phyloP scores from a whole-genome alignment of 2,113 vertebrate species.

The Cisticola juncidis region DNA sequence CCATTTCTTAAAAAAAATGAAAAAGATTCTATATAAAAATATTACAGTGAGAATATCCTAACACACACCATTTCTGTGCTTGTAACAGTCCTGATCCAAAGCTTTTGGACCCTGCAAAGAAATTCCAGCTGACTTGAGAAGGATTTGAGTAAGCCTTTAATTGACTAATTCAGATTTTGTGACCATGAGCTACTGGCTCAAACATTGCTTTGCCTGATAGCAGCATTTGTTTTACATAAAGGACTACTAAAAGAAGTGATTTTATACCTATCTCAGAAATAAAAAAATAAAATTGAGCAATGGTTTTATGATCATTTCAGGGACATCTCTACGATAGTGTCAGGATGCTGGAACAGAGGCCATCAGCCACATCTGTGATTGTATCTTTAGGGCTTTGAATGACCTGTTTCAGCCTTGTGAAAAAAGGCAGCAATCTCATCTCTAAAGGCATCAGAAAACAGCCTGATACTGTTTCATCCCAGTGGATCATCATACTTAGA shows the following conservation, averaged over 20 bases:
- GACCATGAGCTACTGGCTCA: not conserved
- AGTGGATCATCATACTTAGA: not conserved
- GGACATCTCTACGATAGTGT: not conserved
- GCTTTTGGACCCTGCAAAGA: not conserved
- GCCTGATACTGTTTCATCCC: not conserved
- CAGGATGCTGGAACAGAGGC: not conserved
- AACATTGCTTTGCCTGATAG: not conserved
- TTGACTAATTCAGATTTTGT: conserved; percentile 42
- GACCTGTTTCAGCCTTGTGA: not conserved
- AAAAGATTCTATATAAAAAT: not conserved
- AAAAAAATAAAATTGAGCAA: not conserved
- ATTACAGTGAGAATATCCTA: not conserved
- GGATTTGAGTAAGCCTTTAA: conserved; percentile 51
- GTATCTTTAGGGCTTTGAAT: not conserved
- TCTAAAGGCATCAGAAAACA: conserved; percentile 1
- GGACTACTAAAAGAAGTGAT: not conserved
- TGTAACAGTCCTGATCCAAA: not conserved
- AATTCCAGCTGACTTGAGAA: not conserved
- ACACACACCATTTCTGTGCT: not conserved
- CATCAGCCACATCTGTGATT: not conserved
- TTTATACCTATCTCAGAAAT: not conserved
- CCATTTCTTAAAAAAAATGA: not conserved
- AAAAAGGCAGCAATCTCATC: not conserved
- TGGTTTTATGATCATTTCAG: not conserved
- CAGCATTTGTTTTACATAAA: not conserved